Evolutionary conservation across 2,113 vertebrate genomes (phyloP), one percentile per base, ranked within the genome.

Genomic region (Nipponia nippon): DNA sequence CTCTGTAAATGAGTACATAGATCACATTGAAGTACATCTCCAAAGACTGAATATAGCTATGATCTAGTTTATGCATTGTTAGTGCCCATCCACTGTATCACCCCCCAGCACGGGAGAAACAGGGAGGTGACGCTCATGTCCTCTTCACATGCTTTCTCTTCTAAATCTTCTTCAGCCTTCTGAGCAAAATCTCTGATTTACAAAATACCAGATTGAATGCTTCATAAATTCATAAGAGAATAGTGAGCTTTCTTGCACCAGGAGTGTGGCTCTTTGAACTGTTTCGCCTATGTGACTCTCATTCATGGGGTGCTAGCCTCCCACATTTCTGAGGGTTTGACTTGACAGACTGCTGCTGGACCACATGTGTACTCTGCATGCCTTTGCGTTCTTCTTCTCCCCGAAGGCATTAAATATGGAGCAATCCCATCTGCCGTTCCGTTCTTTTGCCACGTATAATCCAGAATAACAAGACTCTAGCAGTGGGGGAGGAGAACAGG

Each of bases 321-420:
- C 52, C 12, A 16, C 5, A 12, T 50, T 76, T 49, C 59, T 77
- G 29, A 89, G 21, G 26, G 16, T 80, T 77, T 89, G 66, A 83
- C 53, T 70, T 65, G 72, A 81, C 72, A 89, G 72, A 47, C 83
- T 47, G 86, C 72, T 86, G 61, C 36, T 81, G 77, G 83, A 82
- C 78, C 47, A 69, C 77, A 91, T 58, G 3, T 30, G 34, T 76
- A 62, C 50, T 88, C 80, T 63, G 69, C 76, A 63, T 53, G n/a
- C 69, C 65, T 72, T 89, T 75, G 76, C 10, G 1, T 61, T 88
- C 32, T n/a, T 17, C 55, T 65, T 69, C 67, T 90, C 79, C 92
- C 94, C 1, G 7, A 67, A 78, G 88, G 94, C 90, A 93, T 93
- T 81, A 93, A 95, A 95, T 87, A 80, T 87, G 78, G 81, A 94